These are phyloP conservation scores for Drosophila histrio DNA, from an alignment of 2,888 invertebrate genomes.

Conservation along the genomic window DNA sequence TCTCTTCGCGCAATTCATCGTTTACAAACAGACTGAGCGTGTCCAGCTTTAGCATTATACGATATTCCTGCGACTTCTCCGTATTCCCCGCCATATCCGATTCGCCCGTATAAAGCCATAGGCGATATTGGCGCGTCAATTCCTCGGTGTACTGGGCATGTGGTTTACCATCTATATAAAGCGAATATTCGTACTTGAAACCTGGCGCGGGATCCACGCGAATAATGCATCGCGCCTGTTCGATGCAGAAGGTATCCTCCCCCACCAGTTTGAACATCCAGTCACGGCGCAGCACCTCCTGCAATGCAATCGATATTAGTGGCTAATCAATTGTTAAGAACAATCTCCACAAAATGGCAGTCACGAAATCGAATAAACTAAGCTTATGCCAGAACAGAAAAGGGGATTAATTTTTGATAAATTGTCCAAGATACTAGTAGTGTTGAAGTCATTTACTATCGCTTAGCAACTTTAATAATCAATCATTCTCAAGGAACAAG, in stretches of 20 bases:
- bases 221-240: slow-evolving; percentile 84
- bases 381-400: background rate
- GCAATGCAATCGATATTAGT: slow-evolving; percentile 9
- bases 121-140: slow-evolving; percentile 89
- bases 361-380: background rate
- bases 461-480: background rate
- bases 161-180: slow-evolving; percentile 92
- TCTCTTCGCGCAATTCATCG: slow-evolving; percentile 80
- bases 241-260: slow-evolving; percentile 90
- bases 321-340: background rate
- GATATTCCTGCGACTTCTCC: slow-evolving; percentile 85
- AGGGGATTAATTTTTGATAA: slow-evolving; percentile 1
- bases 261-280: slow-evolving; percentile 98
- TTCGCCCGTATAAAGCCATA: slow-evolving; percentile 87
- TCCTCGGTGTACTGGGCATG: slow-evolving; percentile 92
- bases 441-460: background rate
- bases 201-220: slow-evolving; percentile 87
- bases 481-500: slow-evolving; percentile 3
- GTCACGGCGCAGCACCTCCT: slow-evolving; percentile 91
- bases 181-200: slow-evolving; percentile 92
- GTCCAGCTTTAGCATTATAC: slow-evolving; percentile 89
- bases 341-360: background rate
- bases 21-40: slow-evolving; percentile 83
- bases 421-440: background rate
- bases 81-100: background rate